Base-by-base conservation (phyloP, 2,113 vertebrate genomes). In the Benitochromis conjunctus region DNA sequence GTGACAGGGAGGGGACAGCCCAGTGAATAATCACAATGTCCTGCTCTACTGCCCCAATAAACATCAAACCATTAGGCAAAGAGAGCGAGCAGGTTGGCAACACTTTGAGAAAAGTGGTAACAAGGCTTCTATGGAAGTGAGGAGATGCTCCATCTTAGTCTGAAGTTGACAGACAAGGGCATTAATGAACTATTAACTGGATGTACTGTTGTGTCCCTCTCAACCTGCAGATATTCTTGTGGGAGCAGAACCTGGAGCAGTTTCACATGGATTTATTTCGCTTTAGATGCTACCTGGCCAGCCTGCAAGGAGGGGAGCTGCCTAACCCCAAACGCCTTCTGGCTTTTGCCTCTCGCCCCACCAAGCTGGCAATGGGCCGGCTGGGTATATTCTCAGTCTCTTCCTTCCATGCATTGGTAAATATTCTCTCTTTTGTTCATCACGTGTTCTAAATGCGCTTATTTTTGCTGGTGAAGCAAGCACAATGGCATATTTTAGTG, bases 251-350 rank as follows among this genome's bases (percentile, higher is more conserved):
- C 90, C 96, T 99, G 19, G 98, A 99, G 91, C 98, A 99, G 95
- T 98, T 99, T 95, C 98, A 99, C 90, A 97, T 99, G 98, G 98
- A 99, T 84, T 94, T 98, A 14, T 99, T 99, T 93, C 97, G 98
- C 24, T 98, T 97, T 91, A 97, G 98, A 86, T 99, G 98, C 66
- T 99, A 99, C 89, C 96, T 98, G 93, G 96, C 98, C 24, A 99
- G 98, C 82, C 96, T 99, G 82, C 98, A 98, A 94, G 98, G 98
- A 19, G 98, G 98, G 80, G 98, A 99, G 93, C 96, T 98, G 84
- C 98, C 98, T 89, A 99, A 99, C 94, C 98, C 98, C 86, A 99
- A 99, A 94, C 95, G 98, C 34, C 95, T 99, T 26, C 97, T 99
- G 46, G 98, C 97, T 76, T 98, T 98, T 66, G 98, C 98, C 86